These are phyloP conservation scores for Tachuris rubrigastra DNA, from an alignment of 2,113 vertebrate species.

Conservation along the genomic window DNA sequence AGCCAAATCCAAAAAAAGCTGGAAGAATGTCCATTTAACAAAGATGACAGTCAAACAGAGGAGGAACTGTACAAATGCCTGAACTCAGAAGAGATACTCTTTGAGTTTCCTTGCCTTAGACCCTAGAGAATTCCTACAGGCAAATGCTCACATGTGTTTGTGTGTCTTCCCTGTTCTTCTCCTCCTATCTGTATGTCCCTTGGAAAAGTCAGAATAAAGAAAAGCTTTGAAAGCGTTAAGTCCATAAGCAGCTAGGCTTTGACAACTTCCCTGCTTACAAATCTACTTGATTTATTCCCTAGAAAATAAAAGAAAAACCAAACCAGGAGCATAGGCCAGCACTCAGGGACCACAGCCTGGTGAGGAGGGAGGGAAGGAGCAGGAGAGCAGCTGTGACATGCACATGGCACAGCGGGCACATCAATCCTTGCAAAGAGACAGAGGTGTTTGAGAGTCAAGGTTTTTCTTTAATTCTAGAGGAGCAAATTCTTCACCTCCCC, in stretches of 20 bases:
- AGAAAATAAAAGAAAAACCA: not conserved
- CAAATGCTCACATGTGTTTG: rapidly evolving
- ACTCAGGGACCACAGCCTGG: not conserved
- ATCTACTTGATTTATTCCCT: not conserved
- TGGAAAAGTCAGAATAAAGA: not conserved
- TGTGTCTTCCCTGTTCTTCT: not conserved
- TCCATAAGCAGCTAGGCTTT: not conserved
- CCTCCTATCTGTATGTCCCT: not conserved
- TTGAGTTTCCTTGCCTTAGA: not conserved
- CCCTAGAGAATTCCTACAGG: not conserved
- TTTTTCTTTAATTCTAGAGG: not conserved
- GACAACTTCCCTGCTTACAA: not conserved
- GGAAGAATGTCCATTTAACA: not conserved
- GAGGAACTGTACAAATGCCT: not conserved
- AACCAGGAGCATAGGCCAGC: not conserved
- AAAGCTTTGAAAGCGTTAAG: not conserved
- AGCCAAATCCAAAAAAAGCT: not conserved
- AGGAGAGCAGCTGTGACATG: not conserved
- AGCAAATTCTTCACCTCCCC: not conserved
- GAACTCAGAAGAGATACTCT: not conserved
- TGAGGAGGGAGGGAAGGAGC: not conserved
- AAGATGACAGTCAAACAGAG: not conserved
- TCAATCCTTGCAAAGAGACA: not conserved
- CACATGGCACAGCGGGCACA: not conserved
- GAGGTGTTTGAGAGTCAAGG: not conserved